Percentiles rank a stretch among this genome's conserved stretches.
Evolutionary conservation across 2,888 invertebrate species (phyloP).

Genomic region (Coecobrya sp.): DNA sequence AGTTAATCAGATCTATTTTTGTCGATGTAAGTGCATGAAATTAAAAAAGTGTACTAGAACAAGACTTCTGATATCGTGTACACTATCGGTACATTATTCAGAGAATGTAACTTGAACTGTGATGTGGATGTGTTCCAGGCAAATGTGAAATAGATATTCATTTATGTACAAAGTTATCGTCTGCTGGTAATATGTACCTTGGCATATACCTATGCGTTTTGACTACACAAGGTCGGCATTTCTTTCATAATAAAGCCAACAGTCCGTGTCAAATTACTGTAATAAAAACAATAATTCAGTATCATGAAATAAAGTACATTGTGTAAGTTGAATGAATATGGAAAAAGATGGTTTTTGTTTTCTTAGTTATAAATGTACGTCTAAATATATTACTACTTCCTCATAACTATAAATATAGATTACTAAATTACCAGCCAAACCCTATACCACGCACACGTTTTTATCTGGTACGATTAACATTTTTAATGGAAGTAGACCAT

Average conservation of each 20-base stretch:
- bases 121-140: slow-evolving; percentile 11
- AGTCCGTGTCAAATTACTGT: slow-evolving; percentile 74
- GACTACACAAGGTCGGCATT: slow-evolving; percentile 30
- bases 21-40: neutral
- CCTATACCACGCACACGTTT: too few species aligned
- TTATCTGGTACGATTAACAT: neutral
- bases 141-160: slow-evolving; percentile 37
- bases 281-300: slow-evolving; percentile 60
- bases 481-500: neutral
- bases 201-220: neutral
- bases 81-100: neutral
- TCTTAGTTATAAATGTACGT: neutral
- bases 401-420: too few species aligned
- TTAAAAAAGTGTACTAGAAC: neutral
- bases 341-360: neutral
- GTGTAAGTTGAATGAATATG: neutral
- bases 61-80: neutral
- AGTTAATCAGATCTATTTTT: slow-evolving; percentile 7
- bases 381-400: too few species aligned
- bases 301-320: neutral
- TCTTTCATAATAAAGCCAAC: slow-evolving; percentile 53
- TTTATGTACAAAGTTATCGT: neutral
- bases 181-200: neutral
- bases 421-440: too few species aligned
- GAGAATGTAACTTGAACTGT: neutral